Evolutionary conservation across 2,113 vertebrate genomes (phyloP).

Genomic region (Leucosticte australis): DNA sequence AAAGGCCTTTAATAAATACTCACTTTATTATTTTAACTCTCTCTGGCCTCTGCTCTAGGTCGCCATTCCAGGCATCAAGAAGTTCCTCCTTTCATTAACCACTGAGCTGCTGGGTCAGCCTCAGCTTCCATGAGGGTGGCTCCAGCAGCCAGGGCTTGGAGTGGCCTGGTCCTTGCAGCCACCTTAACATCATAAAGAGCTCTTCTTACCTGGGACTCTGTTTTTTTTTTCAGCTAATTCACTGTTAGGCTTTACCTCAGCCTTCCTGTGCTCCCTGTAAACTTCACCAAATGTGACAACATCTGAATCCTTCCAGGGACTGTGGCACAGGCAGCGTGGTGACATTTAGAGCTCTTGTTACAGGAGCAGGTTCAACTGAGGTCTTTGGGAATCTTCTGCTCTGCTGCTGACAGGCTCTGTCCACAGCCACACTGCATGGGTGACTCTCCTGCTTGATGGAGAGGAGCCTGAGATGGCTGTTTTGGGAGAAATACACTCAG

Average conservation of each 20-base stretch:
- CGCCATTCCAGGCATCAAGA: neutral
- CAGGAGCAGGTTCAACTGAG: constrained; percentile 1
- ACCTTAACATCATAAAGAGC: neutral
- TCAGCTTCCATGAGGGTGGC: rapidly evolving
- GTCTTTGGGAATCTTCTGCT: neutral
- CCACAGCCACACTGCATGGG: neutral
- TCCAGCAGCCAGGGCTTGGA: neutral
- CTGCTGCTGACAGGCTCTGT: neutral
- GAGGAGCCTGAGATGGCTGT: neutral
- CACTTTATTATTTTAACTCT: neutral
- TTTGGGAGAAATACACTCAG: neutral
- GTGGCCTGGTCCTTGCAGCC: neutral
- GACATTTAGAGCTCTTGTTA: neutral
- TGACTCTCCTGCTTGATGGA: neutral
- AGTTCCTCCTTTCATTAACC: neutral
- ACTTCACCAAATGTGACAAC: neutral
- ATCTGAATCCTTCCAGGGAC: neutral
- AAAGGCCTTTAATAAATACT: neutral
- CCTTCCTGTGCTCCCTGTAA: neutral
- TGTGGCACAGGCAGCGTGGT: neutral
- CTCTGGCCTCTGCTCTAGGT: neutral
- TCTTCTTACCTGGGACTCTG: neutral
- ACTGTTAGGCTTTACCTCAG: neutral
- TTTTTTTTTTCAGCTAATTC: constrained; percentile 19
- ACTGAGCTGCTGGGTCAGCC: neutral